Base-by-base conservation (phyloP, 1,140 invertebrate species). In the Frieseomelitta varia region DNA sequence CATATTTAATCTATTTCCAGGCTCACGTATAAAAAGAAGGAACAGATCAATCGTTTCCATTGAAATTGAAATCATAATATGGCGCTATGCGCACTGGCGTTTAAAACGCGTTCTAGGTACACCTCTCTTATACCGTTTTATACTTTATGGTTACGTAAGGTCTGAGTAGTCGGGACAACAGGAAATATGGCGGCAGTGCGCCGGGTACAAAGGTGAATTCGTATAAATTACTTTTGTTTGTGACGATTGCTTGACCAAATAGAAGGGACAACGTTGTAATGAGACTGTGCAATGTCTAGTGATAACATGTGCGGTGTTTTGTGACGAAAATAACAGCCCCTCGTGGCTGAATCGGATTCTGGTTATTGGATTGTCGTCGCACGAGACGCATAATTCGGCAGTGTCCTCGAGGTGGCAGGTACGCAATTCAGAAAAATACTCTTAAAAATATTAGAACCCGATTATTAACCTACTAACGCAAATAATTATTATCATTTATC, bases 291-390 rank as follows among this genome's bases (percentile, higher is more conserved):
- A 51, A 77, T 68, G 58, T 27, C 34, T 51, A 73, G 76, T 65
- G 72, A 85, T 79, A 87, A 76, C 55, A 93, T 93, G 92, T 91
- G 87, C 67, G 78, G 88, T 93, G 88, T 87, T 91, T 93, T 83
- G 90, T 93, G 92, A 93, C 91, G 86, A 90, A 93, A 88, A 87
- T 80, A 81, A 79, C 85, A 87, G 91, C 90, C 91, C 82, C 63
- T 77, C 61, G 91, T 80, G 92, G 91, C 92, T 84, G 82, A 86
- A 63, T 69, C 68, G 69, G 79, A 84, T 84, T 75, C 73, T 34
- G 30, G 12, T 19, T 72, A 27, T 65, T 74, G 74, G 75, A 87
- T 85, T 82, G 84, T 86, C 87, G 67, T 87, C 82, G 69, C 74
- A 77, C 85, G 74, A 81, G 68, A 78, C 68, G 85, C 68, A 69